phyloP scores from a whole-genome alignment of 2,113 vertebrate species.

The Phrynocephalus versicolor region DNA sequence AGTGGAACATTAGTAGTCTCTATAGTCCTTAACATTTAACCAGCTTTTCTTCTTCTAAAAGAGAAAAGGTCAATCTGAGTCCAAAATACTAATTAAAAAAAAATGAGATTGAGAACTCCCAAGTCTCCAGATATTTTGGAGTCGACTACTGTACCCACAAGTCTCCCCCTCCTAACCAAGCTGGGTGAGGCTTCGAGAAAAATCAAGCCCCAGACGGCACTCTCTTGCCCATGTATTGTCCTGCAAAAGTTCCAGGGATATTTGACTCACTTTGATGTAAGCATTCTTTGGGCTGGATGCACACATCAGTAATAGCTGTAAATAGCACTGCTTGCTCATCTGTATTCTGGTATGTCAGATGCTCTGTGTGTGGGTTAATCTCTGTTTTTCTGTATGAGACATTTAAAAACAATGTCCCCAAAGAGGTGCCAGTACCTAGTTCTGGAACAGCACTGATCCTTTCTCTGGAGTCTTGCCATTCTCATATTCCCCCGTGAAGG shows the following conservation, averaged over 20 bases:
- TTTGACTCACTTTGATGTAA: not conserved
- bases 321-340: constrained; percentile 9
- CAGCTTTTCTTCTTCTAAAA: not conserved
- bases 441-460: constrained; percentile 25
- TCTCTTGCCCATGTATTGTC: not conserved
- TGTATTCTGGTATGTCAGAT: not conserved
- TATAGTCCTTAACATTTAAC: not conserved
- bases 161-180: not conserved
- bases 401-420: constrained; percentile 39
- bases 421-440: constrained; percentile 25
- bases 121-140: not conserved
- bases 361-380: not conserved
- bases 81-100: too few relatives aligned
- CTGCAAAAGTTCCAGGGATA: not conserved
- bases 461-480: constrained; percentile 38
- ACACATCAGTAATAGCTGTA: not conserved
- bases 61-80: not conserved
- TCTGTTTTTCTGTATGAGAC: constrained; percentile 21
- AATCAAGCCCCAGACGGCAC: not conserved
- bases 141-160: not conserved
- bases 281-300: not conserved
- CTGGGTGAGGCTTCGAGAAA: not conserved
- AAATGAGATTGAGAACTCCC: not conserved
- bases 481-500: constrained; percentile 23
- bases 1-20: not conserved